Percentiles rank a stretch among this genome's conserved stretches.
phyloP scores from a whole-genome alignment of 1,140 invertebrate species.

The Diabrotica undecimpunctata region DNA sequence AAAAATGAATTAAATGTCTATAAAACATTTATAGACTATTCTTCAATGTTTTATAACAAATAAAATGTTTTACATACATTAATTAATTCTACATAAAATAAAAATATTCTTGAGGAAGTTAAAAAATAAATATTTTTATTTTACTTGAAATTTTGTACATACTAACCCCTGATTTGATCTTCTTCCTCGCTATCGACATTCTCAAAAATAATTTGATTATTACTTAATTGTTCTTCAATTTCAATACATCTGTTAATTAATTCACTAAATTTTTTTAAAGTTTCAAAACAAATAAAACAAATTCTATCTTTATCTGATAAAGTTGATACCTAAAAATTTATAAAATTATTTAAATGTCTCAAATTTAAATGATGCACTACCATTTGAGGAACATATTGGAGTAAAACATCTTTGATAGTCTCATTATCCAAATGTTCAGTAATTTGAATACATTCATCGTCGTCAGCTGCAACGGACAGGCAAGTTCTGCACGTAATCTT shows the following conservation, averaged over 20 bases:
- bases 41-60: no score
- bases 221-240: slow-evolving; percentile 5
- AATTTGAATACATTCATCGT: background rate
- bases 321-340: slow-evolving; percentile 4
- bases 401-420: slow-evolving; percentile 13
- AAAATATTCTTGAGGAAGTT: no score
- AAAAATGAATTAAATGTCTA: no score
- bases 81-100: no score
- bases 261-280: slow-evolving; percentile 2
- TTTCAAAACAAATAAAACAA: slow-evolving; percentile 14
- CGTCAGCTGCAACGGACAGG: background rate
- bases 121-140: no score
- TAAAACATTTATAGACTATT: no score
- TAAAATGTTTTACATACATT: no score
- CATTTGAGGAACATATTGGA: slow-evolving; percentile 11
- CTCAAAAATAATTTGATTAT: background rate
- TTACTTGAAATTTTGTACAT: no score
- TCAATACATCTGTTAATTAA: slow-evolving; percentile 16
- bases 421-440: slow-evolving; percentile 5
- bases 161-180: no score
- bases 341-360: background rate
- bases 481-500: slow-evolving; percentile 12
- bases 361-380: slow-evolving; percentile 1
- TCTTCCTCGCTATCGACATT: no score
- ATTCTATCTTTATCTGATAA: slow-evolving; percentile 6